Percentiles rank a stretch among this genome's conserved stretches.
phyloP scores from a whole-genome alignment of 2,888 invertebrate species.

The Hyppa rectilinea region DNA sequence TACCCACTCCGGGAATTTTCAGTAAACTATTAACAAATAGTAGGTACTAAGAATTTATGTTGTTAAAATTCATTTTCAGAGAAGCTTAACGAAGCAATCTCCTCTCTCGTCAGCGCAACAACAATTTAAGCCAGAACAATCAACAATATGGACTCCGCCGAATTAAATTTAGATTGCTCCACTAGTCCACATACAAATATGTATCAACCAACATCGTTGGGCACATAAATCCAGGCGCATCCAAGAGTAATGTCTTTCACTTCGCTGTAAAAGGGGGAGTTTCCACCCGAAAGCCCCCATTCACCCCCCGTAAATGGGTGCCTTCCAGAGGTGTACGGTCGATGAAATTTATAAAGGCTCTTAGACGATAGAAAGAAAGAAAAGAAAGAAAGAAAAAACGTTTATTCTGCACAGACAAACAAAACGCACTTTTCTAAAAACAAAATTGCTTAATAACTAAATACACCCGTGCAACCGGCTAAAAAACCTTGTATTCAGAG shows the following conservation, averaged over 20 bases:
- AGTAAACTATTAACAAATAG: conserved; percentile 37
- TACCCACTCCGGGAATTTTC: neutral
- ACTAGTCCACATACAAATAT: conserved; percentile 62
- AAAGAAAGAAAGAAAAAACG: too few relatives aligned
- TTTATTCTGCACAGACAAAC: too few relatives aligned
- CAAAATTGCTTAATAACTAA: too few relatives aligned
- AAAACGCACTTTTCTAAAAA: too few relatives aligned
- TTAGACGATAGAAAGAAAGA: too few relatives aligned
- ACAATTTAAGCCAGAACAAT: conserved; percentile 32
- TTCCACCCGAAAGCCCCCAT: conserved; percentile 9
- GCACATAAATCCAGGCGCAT: conserved; percentile 74
- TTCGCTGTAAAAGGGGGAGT: conserved; percentile 66
- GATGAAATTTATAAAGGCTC: conserved; percentile 85
- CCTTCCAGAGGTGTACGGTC: conserved; percentile 69
- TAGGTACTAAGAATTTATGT: conserved; percentile 2
- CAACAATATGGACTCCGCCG: conserved; percentile 30
- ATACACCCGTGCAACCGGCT: too few relatives aligned
- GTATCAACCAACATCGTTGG: conserved; percentile 53
- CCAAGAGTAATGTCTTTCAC: conserved; percentile 77
- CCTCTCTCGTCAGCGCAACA: conserved; percentile 8
- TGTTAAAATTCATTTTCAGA: conserved; percentile 26
- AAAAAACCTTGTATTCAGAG: too few relatives aligned
- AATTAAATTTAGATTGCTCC: conserved; percentile 54
- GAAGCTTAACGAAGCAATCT: conserved; percentile 25
- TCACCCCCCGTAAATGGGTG: conserved; percentile 55